A percentile compares a stretch with the other conserved stretches of the same genome.
Conservation (phyloP, 2,888 invertebrate species). For the Brassicogethes aeneus region DNA sequence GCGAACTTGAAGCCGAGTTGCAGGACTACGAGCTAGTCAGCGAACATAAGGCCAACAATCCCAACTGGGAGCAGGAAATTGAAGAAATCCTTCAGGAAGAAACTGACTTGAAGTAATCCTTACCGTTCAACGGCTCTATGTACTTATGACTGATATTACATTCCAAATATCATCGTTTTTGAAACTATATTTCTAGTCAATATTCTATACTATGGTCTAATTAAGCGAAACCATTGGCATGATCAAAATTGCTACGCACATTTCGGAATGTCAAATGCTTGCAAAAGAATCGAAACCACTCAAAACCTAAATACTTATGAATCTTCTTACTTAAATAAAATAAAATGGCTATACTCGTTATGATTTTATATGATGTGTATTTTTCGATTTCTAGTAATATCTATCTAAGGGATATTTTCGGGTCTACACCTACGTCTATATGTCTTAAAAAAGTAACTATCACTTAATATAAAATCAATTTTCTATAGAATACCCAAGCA, state of each 20-base stretch:
- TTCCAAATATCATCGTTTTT: neutral
- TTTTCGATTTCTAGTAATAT: neutral
- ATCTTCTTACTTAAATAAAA: too few species aligned
- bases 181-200: neutral
- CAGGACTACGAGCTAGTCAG: constrained; percentile 90
- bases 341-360: neutral
- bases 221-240: neutral
- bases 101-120: constrained; percentile 35
- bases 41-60: constrained; percentile 45
- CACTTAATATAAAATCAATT: constrained; percentile 15
- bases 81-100: constrained; percentile 38
- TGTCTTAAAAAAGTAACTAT: constrained; percentile 10
- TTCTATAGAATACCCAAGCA: too few species aligned
- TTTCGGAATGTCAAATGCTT: too few species aligned
- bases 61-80: constrained; percentile 39
- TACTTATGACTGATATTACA: constrained; percentile 1
- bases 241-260: neutral
- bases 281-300: too few species aligned
- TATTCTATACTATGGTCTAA: neutral
- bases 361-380: neutral
- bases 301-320: too few species aligned
- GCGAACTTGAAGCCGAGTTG: constrained; percentile 88
- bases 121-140: constrained; percentile 6
- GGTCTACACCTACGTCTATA: constrained; percentile 15
- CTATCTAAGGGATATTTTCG: constrained; percentile 3